Evolutionary conservation across 2,113 vertebrate genomes (phyloP).

Genomic region (Aphyosemion australe): DNA sequence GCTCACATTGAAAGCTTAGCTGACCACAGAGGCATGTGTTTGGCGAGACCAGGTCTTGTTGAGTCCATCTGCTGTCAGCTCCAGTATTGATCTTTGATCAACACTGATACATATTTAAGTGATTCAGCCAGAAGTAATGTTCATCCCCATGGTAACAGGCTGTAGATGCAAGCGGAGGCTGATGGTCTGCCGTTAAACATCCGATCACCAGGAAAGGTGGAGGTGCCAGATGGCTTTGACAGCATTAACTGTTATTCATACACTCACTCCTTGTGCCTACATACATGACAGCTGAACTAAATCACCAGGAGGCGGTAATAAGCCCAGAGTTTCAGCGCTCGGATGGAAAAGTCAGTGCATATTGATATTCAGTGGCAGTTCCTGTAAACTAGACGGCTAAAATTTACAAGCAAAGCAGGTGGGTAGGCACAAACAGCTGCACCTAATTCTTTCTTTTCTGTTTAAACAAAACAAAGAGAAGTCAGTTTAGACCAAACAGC

Average conservation of each 20-base stretch:
- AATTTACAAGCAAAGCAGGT: not conserved
- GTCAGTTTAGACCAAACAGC: conserved; percentile 50
- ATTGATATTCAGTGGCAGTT: not conserved
- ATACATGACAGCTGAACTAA: conserved; percentile 33
- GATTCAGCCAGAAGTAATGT: conserved; percentile 16
- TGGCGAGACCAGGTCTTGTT: conserved; percentile 29
- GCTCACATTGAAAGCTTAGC: not conserved
- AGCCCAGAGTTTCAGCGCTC: conserved; percentile 13
- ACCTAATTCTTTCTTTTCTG: conserved; percentile 19
- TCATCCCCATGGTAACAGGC: conserved; percentile 56
- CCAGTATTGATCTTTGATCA: conserved; percentile 41
- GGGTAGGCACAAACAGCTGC: conserved; percentile 1
- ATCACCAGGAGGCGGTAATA: conserved; percentile 16
- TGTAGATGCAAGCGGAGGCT: conserved; percentile 30
- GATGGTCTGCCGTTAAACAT: conserved; percentile 40
- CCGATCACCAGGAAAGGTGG: conserved; percentile 38
- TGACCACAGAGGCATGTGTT: conserved; percentile 8
- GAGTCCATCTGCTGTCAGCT: conserved; percentile 28
- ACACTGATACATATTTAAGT: conserved; percentile 25
- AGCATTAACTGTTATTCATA: conserved; percentile 56
- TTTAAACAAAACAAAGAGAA: conserved; percentile 26
- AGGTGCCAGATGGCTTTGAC: conserved; percentile 61
- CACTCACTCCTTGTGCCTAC: conserved; percentile 35
- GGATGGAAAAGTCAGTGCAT: not conserved
- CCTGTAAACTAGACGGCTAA: not conserved